Percentiles rank a stretch among this genome's conserved stretches.
Conservation (phyloP, 1,140 invertebrate species). For the Leptinotarsa lineolata region DNA sequence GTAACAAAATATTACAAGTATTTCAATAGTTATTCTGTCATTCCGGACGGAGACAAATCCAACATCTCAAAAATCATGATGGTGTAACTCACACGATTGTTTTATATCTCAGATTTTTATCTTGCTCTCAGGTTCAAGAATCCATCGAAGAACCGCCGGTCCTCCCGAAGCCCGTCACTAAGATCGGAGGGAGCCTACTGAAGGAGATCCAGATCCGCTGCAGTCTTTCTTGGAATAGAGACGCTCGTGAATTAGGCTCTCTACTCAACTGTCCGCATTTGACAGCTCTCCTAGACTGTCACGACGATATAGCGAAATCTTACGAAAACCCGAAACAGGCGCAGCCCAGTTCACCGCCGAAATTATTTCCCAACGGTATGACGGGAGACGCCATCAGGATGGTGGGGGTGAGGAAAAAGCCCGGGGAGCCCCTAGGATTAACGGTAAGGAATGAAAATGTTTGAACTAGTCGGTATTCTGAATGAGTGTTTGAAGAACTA, state of each 20-base stretch:
- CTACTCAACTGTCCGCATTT: constrained; percentile 60
- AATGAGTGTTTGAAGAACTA: too few relatives aligned
- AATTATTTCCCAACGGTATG: constrained; percentile 62
- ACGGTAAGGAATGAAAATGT: constrained; percentile 58
- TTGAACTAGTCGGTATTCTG: too few relatives aligned
- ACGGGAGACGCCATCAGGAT: constrained; percentile 80
- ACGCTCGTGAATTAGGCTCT: constrained; percentile 59
- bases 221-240: constrained; percentile 53
- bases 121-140: constrained; percentile 59
- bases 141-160: constrained; percentile 57
- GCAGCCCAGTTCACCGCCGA: constrained; percentile 43
- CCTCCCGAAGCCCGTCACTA: constrained; percentile 55
- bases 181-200: constrained; percentile 54
- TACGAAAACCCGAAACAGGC: constrained; percentile 39
- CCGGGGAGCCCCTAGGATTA: constrained; percentile 86
- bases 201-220: constrained; percentile 55
- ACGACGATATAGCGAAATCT: constrained; percentile 67
- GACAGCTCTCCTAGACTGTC: constrained; percentile 68
- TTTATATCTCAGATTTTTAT: not conserved
- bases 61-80: too few relatives aligned
- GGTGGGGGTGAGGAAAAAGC: constrained; percentile 85
- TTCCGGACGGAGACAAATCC: too few relatives aligned
- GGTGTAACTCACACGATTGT: too few relatives aligned
- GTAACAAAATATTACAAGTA: too few relatives aligned
- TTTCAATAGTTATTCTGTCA: too few relatives aligned